phyloP scores from a whole-genome alignment of 2,797 vertebrate species.

The Helostoma temminkii region DNA sequence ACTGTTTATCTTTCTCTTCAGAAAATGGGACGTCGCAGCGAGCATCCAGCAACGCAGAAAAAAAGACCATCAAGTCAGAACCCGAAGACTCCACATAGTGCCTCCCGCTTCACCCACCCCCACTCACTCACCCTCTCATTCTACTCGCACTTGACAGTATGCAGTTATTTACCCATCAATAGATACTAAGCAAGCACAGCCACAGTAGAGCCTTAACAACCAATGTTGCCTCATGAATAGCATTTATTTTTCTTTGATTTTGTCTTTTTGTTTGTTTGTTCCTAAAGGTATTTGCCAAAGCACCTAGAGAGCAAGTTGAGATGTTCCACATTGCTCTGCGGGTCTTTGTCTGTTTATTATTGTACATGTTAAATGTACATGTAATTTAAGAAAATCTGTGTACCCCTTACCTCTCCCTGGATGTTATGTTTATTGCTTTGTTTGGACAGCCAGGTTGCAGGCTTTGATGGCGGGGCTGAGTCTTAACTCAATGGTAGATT shows the following conservation, averaged over 20 bases:
- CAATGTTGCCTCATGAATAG: constrained; percentile 95
- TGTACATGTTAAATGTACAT: constrained; percentile 77
- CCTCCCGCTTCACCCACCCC: constrained; percentile 45
- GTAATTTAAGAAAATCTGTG: constrained; percentile 85
- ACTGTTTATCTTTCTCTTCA: constrained; percentile 61
- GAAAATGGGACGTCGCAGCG: constrained; percentile 94
- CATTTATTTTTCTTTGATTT: constrained; percentile 80
- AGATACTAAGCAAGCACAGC: constrained; percentile 90
- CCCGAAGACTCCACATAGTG: constrained; percentile 98
- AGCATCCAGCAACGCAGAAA: constrained; percentile 88
- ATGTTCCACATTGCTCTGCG: constrained; percentile 64
- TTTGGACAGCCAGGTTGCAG: constrained; percentile 43
- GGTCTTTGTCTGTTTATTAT: constrained; percentile 84
- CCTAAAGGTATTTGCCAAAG: constrained; percentile 80
- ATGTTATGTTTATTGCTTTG: constrained; percentile 48
- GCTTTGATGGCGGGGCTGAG: constrained; percentile 56
- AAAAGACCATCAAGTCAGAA: constrained; percentile 97
- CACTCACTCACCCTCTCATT: constrained; percentile 38
- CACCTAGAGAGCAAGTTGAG: constrained; percentile 76
- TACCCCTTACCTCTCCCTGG: constrained; percentile 63
- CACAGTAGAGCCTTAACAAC: constrained; percentile 98
- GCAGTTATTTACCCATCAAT: constrained; percentile 78
- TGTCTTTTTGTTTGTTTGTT: constrained; percentile 59
- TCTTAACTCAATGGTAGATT: constrained; percentile 49
- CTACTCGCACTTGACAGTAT: constrained; percentile 79